Conservation (phyloP, 2,113 vertebrate species). For the Hyperopisus bebe region DNA sequence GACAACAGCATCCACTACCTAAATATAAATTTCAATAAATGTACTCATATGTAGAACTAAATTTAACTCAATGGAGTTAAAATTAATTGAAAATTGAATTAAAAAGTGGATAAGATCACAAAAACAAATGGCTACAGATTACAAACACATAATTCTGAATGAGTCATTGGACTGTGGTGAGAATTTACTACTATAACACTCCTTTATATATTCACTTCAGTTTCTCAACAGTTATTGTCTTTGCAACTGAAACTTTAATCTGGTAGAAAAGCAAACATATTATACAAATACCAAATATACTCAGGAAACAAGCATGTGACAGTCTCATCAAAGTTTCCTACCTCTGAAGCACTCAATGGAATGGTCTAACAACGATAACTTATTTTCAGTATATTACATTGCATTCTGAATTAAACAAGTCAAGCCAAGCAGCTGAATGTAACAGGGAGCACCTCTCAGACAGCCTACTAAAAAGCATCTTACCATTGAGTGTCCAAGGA, state of each 20-base stretch:
- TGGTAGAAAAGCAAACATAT: not conserved
- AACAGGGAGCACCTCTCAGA: not conserved
- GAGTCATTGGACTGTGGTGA: not conserved
- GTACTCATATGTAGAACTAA: not conserved
- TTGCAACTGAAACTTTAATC: not conserved
- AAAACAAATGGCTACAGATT: not conserved
- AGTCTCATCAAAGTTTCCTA: not conserved
- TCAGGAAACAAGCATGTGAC: not conserved
- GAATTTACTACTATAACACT: not conserved
- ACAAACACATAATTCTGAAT: not conserved
- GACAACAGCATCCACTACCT: not conserved
- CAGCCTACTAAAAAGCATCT: constrained; percentile 16
- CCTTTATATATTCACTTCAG: not conserved
- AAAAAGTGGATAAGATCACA: not conserved
- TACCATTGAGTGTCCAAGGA: constrained; percentile 96
- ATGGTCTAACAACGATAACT: not conserved
- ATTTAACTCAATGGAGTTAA: not conserved
- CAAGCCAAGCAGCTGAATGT: not conserved
- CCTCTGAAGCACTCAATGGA: not conserved
- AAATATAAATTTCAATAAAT: not conserved
- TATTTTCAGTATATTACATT: not conserved
- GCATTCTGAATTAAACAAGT: not conserved
- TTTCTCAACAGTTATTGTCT: not conserved
- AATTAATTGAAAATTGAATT: not conserved
- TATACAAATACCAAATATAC: not conserved